Evolutionary conservation across 2,797 vertebrate species (phyloP).

Genomic region (Siniperca scherzeri): DNA sequence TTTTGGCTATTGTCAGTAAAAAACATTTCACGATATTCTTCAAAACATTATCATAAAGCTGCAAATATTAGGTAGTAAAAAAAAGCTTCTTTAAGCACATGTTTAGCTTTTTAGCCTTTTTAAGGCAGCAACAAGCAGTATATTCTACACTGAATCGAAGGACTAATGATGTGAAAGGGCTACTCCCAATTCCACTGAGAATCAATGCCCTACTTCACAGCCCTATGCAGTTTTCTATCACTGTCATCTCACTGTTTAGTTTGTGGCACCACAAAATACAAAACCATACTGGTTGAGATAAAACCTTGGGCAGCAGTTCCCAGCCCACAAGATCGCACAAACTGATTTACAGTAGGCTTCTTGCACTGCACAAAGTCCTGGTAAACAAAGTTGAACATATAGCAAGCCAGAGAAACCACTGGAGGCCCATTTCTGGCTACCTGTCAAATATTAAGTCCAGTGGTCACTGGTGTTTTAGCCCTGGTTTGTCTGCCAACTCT

Average conservation of each 20-base stretch:
- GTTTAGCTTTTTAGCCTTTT: background rate
- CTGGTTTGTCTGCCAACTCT: slow-evolving; percentile 17
- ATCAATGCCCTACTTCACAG: slow-evolving; percentile 19
- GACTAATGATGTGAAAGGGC: slow-evolving; percentile 28
- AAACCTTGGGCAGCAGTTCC: background rate
- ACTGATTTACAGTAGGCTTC: background rate
- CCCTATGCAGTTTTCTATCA: slow-evolving; percentile 6
- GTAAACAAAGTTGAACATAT: slow-evolving; percentile 7
- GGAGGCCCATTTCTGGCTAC: slow-evolving; percentile 23
- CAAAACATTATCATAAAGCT: background rate
- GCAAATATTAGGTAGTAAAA: background rate
- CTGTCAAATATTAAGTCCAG: slow-evolving; percentile 44
- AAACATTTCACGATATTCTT: background rate
- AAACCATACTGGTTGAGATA: slow-evolving; percentile 4
- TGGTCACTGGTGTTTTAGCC: slow-evolving; percentile 43
- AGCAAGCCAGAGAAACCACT: background rate
- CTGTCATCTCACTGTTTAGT: slow-evolving; percentile 5
- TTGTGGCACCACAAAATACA: background rate
- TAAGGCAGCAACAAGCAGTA: background rate
- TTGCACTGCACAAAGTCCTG: background rate
- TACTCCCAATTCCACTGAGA: slow-evolving; percentile 19
- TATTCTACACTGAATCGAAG: background rate
- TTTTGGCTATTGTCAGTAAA: background rate
- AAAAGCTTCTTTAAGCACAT: background rate
- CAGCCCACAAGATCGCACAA: slow-evolving; percentile 7